These are phyloP conservation scores for Fistularia commersonii DNA, from an alignment of 2,797 vertebrate species.

Conservation along the genomic window DNA sequence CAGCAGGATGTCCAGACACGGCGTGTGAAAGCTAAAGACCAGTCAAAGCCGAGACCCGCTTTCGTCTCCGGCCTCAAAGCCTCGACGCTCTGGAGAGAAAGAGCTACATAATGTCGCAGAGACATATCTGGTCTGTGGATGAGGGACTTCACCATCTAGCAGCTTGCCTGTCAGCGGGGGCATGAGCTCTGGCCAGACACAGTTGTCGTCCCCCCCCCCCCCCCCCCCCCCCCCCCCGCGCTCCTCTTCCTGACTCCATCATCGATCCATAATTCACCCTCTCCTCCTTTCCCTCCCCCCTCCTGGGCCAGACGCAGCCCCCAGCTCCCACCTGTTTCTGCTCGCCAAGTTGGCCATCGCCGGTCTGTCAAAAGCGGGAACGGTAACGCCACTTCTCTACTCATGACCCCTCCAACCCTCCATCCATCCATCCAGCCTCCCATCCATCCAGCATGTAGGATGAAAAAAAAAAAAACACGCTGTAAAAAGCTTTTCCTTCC, in stretches of 20 bases:
- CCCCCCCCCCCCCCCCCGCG: conserved; percentile 3
- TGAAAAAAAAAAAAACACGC: conserved; percentile 14
- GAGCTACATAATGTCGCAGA: conserved; percentile 23
- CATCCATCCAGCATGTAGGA: conserved; percentile 16
- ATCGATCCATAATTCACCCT: conserved; percentile 44
- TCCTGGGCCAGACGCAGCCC: conserved; percentile 14
- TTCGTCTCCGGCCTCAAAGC: no score
- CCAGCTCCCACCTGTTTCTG: conserved; percentile 42
- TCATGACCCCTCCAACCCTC: conserved; percentile 15
- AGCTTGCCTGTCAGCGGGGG: conserved; percentile 55
- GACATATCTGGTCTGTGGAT: conserved; percentile 29
- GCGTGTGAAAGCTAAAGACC: conserved; percentile 5
- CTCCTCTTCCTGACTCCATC: conserved; percentile 2
- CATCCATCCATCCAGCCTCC: conserved; percentile 34
- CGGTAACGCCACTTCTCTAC: conserved; percentile 42
- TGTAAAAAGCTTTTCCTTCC: background rate
- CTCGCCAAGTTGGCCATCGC: conserved; percentile 37
- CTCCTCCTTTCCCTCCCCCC: conserved; percentile 11
- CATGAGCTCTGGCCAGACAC: conserved; percentile 42
- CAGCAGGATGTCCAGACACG: conserved; percentile 19
- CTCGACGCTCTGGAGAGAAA: conserved; percentile 6
- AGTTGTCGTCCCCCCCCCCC: background rate
- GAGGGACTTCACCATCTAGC: conserved; percentile 47
- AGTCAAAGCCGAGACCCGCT: background rate
- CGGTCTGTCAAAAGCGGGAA: conserved; percentile 53